A percentile compares a stretch with the other conserved stretches of the same genome.
These are phyloP conservation scores for Lacerta viridis DNA, from an alignment of 2,797 vertebrate genomes.

Conservation along the genomic window DNA sequence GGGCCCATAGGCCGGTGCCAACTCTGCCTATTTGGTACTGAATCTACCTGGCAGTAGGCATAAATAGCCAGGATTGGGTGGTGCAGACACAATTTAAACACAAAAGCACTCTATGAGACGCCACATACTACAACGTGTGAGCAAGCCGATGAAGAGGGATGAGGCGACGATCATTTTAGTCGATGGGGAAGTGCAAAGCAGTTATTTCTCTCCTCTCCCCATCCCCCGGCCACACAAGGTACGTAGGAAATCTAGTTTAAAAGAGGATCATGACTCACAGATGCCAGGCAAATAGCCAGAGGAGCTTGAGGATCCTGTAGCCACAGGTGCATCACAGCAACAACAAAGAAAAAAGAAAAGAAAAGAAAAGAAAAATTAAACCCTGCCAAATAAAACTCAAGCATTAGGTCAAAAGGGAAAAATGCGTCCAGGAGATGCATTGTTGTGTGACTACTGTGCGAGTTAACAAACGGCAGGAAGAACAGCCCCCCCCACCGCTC, in stretches of 20 bases:
- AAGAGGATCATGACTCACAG: neutral
- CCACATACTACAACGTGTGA: neutral
- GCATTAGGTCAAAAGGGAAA: neutral
- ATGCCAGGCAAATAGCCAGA: neutral
- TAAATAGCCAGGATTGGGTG: no score
- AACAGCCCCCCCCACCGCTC: accelerated
- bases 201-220: no score
- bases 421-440: neutral
- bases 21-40: no score
- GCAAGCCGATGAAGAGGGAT: neutral
- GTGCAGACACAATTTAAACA: neutral
- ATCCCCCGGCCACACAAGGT: neutral
- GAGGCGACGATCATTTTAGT: neutral
- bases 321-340: neutral
- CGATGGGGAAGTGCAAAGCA: neutral
- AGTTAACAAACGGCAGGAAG: neutral
- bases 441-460: neutral
- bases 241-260: neutral
- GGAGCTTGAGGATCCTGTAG: neutral
- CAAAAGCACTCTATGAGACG: neutral
- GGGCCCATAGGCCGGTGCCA: no score
- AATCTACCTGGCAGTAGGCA: no score
- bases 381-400: neutral
- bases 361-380: no score
- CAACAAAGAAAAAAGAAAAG: neutral